phyloP scores from a whole-genome alignment of 2,797 vertebrate species.

The Pantherophis vulpinus region DNA sequence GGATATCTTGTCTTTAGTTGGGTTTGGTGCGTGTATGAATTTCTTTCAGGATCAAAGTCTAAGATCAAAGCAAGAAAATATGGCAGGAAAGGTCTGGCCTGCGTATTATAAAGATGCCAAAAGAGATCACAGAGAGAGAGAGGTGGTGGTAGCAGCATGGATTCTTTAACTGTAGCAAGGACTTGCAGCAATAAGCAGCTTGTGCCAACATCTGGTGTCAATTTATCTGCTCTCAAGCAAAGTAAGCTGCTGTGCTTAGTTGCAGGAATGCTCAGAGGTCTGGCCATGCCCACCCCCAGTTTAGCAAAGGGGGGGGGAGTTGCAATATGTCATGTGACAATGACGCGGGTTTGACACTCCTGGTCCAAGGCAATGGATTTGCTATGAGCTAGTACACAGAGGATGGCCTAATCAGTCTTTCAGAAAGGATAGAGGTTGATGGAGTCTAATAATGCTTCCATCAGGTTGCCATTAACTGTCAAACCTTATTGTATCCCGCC shows the following conservation, averaged over 20 bases:
- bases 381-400: not conserved
- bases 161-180: not conserved
- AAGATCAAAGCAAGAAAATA: not conserved
- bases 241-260: not conserved
- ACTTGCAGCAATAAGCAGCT: not conserved
- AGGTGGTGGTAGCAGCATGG: not conserved
- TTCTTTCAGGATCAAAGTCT: not conserved
- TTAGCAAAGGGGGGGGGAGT: too few species aligned
- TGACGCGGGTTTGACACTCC: fast-evolving
- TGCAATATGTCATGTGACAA: too few species aligned
- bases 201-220: not conserved
- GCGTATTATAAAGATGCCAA: not conserved
- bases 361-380: not conserved
- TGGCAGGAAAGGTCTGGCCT: not conserved
- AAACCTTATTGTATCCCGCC: not conserved
- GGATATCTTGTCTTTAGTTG: not conserved
- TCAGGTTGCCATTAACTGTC: not conserved
- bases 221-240: not conserved
- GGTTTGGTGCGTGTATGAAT: not conserved
- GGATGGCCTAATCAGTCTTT: not conserved
- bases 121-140: too few species aligned
- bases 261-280: not conserved
- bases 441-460: not conserved
- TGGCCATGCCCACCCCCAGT: too few species aligned
- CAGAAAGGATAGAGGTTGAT: not conserved